A percentile compares a stretch with the other conserved stretches of the same genome.
Evolutionary conservation across 2,797 vertebrate genomes (phyloP).

Genomic region (Galagoides demidoff): DNA sequence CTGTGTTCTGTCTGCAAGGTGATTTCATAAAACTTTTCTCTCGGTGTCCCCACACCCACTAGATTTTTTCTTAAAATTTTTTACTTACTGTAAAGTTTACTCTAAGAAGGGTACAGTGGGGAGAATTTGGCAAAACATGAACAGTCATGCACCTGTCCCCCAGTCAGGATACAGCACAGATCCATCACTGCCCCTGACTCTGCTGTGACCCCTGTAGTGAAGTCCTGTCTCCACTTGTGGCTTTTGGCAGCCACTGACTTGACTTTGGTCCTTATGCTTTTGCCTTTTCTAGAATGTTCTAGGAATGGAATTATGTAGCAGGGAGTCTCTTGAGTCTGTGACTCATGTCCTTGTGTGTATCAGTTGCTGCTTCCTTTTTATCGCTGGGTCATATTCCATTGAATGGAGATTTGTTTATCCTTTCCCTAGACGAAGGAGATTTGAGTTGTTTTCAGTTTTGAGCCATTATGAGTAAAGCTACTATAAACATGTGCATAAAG

Average conservation of each 20-base stretch:
- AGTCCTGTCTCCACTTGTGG: too few species aligned
- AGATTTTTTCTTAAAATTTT: not conserved
- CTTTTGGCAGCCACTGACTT: not conserved
- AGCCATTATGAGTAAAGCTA: not conserved
- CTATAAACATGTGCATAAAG: not conserved
- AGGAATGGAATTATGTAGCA: fast-evolving
- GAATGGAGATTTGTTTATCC: too few species aligned
- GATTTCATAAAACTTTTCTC: not conserved
- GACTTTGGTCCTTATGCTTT: not conserved
- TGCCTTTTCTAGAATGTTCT: not conserved
- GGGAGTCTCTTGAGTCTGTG: fast-evolving
- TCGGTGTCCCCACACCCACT: not conserved
- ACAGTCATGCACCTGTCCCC: fast-evolving
- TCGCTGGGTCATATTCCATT: too few species aligned
- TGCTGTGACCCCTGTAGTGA: fast-evolving
- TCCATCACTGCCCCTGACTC: fast-evolving
- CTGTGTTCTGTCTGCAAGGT: not conserved
- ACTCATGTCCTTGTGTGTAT: fast-evolving
- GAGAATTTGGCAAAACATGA: not conserved
- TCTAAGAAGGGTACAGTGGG: fast-evolving
- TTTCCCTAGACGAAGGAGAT: not conserved
- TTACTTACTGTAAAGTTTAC: not conserved
- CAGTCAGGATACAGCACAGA: fast-evolving
- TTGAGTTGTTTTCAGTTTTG: not conserved
- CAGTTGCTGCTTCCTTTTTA: fast-evolving